phyloP scores from a whole-genome alignment of 2,797 vertebrate genomes.

The Melanotaenia maccullochi region DNA sequence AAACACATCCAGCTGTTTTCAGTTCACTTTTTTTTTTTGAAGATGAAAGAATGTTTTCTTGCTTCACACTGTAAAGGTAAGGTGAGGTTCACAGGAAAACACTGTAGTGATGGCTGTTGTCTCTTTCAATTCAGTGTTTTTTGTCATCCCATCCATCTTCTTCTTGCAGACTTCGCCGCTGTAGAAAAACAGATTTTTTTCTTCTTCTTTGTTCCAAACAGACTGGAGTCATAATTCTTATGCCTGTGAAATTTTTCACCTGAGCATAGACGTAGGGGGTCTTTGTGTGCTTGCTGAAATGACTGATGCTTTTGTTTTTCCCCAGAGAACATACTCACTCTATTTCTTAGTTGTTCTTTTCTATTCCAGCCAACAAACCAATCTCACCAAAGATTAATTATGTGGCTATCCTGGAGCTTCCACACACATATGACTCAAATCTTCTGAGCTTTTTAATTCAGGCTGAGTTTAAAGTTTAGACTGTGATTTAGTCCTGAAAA shows the following conservation, averaged over 20 bases:
- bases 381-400: neutral
- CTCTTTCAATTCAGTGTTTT: neutral
- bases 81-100: neutral
- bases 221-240: slow-evolving; percentile 4
- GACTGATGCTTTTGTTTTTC: slow-evolving; percentile 10
- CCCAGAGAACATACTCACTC: neutral
- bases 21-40: neutral
- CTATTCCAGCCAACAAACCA: slow-evolving; percentile 4
- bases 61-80: neutral
- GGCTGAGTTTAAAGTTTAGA: too few relatives aligned
- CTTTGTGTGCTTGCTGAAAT: neutral
- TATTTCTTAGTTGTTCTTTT: neutral
- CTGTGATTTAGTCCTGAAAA: too few relatives aligned
- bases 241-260: neutral
- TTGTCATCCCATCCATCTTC: neutral
- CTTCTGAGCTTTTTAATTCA: neutral
- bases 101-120: neutral
- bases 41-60: neutral
- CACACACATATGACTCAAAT: neutral
- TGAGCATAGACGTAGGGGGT: neutral
- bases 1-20: neutral
- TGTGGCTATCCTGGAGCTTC: neutral
- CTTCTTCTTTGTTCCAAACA: slow-evolving; percentile 3
- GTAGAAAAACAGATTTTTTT: neutral
- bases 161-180: neutral